These are phyloP conservation scores for Drosophila pandora DNA, from an alignment of 1,140 invertebrate species.

Conservation along the genomic window DNA sequence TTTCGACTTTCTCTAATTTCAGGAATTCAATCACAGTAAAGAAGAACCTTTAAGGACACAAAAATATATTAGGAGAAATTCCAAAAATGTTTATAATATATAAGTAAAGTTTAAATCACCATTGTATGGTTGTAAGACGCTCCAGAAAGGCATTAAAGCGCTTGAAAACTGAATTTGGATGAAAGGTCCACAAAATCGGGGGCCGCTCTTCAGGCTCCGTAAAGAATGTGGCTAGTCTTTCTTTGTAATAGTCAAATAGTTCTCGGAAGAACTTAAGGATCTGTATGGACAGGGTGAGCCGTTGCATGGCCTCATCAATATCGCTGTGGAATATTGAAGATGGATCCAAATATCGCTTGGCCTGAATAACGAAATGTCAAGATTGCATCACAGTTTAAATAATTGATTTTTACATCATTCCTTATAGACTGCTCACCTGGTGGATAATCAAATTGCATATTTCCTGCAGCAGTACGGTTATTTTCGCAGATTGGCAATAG, in stretches of 20 bases:
- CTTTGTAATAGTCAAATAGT: slow-evolving; percentile 89
- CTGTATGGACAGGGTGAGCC: slow-evolving; percentile 90
- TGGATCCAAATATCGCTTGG: slow-evolving; percentile 93
- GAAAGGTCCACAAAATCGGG: slow-evolving; percentile 92
- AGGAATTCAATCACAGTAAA: slow-evolving; percentile 96
- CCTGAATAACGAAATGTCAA: slow-evolving; percentile 84
- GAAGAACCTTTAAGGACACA: slow-evolving; percentile 88
- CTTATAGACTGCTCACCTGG: slow-evolving; percentile 85
- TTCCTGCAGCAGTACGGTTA: slow-evolving; percentile 94
- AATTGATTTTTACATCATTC: neutral
- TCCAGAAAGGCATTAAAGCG: slow-evolving; percentile 93
- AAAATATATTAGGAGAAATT: neutral
- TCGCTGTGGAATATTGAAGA: slow-evolving; percentile 95
- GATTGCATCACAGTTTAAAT: neutral
- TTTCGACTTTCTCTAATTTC: slow-evolving; percentile 97
- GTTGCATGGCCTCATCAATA: slow-evolving; percentile 93
- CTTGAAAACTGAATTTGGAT: slow-evolving; percentile 93
- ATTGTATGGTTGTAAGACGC: slow-evolving; percentile 91
- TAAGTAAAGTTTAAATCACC: slow-evolving; percentile 76
- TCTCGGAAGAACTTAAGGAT: slow-evolving; percentile 87
- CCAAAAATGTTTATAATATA: neutral
- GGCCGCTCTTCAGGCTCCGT: slow-evolving; percentile 72
- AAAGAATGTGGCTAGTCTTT: slow-evolving; percentile 87
- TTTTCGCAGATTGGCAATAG: slow-evolving; percentile 94
- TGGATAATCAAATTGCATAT: slow-evolving; percentile 96